A percentile compares a stretch with the other conserved stretches of the same genome.
These are phyloP conservation scores for Sparus aurata DNA, from an alignment of 2,797 vertebrate genomes.

Conservation along the genomic window DNA sequence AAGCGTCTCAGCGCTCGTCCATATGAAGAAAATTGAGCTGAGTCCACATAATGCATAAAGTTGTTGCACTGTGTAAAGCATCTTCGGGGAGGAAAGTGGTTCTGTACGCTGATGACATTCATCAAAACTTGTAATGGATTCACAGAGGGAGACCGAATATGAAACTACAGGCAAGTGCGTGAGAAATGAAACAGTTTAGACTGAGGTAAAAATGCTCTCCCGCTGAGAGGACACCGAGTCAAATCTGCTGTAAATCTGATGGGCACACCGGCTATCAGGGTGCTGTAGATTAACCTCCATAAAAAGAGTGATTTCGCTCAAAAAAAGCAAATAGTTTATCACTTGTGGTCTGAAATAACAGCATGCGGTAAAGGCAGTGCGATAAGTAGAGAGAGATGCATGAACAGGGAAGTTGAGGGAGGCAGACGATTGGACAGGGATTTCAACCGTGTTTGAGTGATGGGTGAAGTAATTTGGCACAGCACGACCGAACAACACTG, in stretches of 20 bases:
- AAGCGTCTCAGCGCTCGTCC: neutral
- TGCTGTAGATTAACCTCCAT: constrained; percentile 31
- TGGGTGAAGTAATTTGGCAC: constrained; percentile 68
- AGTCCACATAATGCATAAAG: constrained; percentile 23
- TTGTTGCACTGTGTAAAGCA: constrained; percentile 28
- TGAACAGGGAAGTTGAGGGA: constrained; percentile 19
- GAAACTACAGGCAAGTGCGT: constrained; percentile 34
- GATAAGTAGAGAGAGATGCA: neutral
- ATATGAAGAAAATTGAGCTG: constrained; percentile 28
- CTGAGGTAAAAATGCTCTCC: constrained; percentile 23
- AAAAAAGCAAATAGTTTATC: constrained; percentile 24
- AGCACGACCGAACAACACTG: constrained; percentile 48
- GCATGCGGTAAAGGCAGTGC: constrained; percentile 10
- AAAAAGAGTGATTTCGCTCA: constrained; percentile 39
- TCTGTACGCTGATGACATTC: constrained; percentile 54
- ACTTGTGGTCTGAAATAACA: constrained; percentile 17
- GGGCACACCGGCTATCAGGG: constrained; percentile 27
- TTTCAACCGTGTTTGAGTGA: constrained; percentile 55
- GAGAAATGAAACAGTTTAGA: constrained; percentile 29
- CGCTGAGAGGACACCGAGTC: constrained; percentile 36
- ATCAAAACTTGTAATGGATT: constrained; percentile 65
- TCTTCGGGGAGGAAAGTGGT: constrained; percentile 18
- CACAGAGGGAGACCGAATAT: constrained; percentile 43
- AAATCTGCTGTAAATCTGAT: constrained; percentile 49
- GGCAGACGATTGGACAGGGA: constrained; percentile 2